Evolutionary conservation across 2,113 vertebrate genomes (phyloP), one percentile per base, ranked within the genome.

Genomic region (Sula dactylatra): DNA sequence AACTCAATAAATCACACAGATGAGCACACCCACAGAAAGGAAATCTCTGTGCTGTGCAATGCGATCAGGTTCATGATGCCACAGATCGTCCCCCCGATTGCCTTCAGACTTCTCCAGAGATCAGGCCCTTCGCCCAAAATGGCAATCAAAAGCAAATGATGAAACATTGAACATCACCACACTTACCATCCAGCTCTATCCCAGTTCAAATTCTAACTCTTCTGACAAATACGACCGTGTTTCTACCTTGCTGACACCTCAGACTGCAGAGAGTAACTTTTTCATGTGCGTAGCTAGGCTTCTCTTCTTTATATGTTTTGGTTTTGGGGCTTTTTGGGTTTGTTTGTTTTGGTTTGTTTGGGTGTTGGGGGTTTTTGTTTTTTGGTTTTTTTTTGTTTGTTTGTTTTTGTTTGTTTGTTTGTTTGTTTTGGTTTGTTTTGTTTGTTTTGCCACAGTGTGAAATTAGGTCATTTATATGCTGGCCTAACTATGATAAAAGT

Each of bases 21-120:
- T 7, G 22, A 85, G 66, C 2, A 8, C 47, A 50, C 25, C 18
- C 31, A 31, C 38, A 55, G 82, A 76, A 82, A 21, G 61, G 16
- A 85, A 49, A 59, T 19, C 61, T 45, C 26, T 2, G 8, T 11
- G 16, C 21, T 65, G 64, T 50, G 62, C 22, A 79, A 27, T 0
- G 0, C 3, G 0, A 44, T 22, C 17, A 49, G 55, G 59, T 52
- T n/a, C 3, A 3, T 2, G 3, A 8, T 6, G 44, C 8, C 2
- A 2, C 20, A 32, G 40, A 77, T 49, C 16, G 52, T 7, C 29
- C 10, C 36, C 34, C 49, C 9, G 14, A 59, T 0, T 16, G 44
- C 40, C 32, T 47, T 47, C 29, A 4, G 20, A 8, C 31, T 40
- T n/a, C 86, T 42, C 31, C 58, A 79, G 44, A 64, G 61, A 50